Evolutionary conservation across 2,113 vertebrate genomes (phyloP), one percentile per base, ranked within the genome.

Genomic region (Aix galericulata): DNA sequence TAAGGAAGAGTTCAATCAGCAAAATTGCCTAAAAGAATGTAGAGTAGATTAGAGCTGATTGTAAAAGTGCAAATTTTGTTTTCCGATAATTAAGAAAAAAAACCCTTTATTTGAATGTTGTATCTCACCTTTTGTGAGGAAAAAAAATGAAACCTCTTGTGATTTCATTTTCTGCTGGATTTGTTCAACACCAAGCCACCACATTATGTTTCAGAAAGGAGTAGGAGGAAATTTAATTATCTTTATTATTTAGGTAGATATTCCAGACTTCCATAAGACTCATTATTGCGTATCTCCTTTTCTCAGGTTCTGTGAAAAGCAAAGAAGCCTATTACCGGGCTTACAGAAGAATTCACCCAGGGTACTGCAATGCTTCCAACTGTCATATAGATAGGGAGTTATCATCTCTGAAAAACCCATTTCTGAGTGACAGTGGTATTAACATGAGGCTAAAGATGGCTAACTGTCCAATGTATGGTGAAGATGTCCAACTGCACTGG

Each of bases 301-400:
- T 55, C 80, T 93, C 78, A 97, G 97, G 96, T 71, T 97, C 97
- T 42, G 64, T 76, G 56, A 97, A 97, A 96, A 96, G 94, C 69
- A 97, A 96, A 86, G 96, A 97, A 82, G 95, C 94, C 7, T 86
- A 64, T 86, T 97, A 91, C 81, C 79, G 94, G 22, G 96, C 92
- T 55, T 97, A 96, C n/a, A 95, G 96, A 67, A 96, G 94, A 77
- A 97, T 97, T 94, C 80, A 95, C 27, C 93, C 96, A 40, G 94
- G 89, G 3, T 97, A 96, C 36, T 95, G 94, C 58, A 96, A 96
- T 29, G 96, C 95, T 88, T 95, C 96, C 79, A 97, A 97, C 75
- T 96, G 89, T 50, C 94, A 96, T 11, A 97, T 97, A 8, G 97
- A 97, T 2, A 94, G 95, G 69, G 96, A 97, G 68, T 34, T 97